phyloP scores from a whole-genome alignment of 2,113 vertebrate genomes.

The Excalfactoria chinensis region DNA sequence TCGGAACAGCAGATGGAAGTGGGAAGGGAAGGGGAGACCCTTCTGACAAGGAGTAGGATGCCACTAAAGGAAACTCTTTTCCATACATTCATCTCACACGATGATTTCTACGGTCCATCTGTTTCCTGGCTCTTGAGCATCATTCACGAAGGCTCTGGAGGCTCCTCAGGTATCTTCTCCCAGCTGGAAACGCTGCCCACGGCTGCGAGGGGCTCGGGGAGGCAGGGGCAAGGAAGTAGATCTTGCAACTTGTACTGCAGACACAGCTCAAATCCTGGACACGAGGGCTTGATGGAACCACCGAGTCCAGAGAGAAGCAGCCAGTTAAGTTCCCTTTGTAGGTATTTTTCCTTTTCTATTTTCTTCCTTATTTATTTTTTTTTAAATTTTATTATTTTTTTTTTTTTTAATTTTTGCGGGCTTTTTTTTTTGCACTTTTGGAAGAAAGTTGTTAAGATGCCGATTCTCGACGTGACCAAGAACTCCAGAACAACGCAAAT shows the following conservation, averaged over 20 bases:
- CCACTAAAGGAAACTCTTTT: constrained; percentile 50
- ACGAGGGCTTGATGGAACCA: constrained; percentile 47
- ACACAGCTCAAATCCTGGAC: constrained; percentile 52
- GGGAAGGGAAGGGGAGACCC: not conserved
- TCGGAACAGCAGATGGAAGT: not conserved
- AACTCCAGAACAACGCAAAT: constrained; percentile 38
- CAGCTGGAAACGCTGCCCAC: constrained; percentile 43
- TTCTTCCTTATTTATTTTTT: not conserved
- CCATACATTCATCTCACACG: constrained; percentile 59
- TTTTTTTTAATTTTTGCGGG: no score
- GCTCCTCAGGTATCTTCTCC: constrained; percentile 29
- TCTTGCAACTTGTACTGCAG: constrained; percentile 31
- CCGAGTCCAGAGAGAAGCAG: constrained; percentile 63
- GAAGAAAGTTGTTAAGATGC: constrained; percentile 64
- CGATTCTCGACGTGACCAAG: constrained; percentile 64
- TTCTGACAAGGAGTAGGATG: constrained; percentile 59
- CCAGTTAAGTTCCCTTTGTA: constrained; percentile 58
- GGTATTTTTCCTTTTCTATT: not conserved
- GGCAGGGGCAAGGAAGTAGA: constrained; percentile 28
- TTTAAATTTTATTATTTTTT: not conserved
- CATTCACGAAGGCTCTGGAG: not conserved
- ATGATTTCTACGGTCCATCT: constrained; percentile 55
- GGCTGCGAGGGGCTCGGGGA: constrained; percentile 17
- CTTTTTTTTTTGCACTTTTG: constrained; percentile 28
- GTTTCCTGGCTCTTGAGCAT: constrained; percentile 50